These are phyloP conservation scores for Colletes latitarsis DNA, from an alignment of 1,140 invertebrate species.

Conservation along the genomic window DNA sequence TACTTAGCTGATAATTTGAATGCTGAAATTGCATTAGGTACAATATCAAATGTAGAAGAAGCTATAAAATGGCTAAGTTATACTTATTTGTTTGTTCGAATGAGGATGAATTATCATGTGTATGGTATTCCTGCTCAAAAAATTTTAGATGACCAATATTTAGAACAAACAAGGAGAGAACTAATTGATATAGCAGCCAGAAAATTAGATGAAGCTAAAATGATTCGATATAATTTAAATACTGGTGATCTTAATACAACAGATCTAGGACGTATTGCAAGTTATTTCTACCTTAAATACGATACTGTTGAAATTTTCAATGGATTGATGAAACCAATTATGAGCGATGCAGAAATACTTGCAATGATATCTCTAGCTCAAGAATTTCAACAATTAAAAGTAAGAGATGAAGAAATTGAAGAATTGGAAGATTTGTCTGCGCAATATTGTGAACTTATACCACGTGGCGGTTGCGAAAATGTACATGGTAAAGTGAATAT, in stretches of 20 bases:
- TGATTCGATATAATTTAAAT: slow-evolving; percentile 94
- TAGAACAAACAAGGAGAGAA: slow-evolving; percentile 88
- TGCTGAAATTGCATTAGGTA: slow-evolving; percentile 97
- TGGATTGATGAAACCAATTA: slow-evolving; percentile 87
- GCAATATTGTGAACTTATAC: slow-evolving; percentile 88
- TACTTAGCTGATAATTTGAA: slow-evolving; percentile 98
- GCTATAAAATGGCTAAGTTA: slow-evolving; percentile 99
- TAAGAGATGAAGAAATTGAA: slow-evolving; percentile 96
- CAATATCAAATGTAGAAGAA: slow-evolving; percentile 96
- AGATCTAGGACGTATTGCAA: slow-evolving; percentile 97
- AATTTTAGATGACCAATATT: slow-evolving; percentile 88
- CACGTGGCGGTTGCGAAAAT: slow-evolving; percentile 92
- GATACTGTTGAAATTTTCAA: slow-evolving; percentile 97
- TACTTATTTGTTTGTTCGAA: slow-evolving; percentile 97
- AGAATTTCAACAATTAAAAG: slow-evolving; percentile 98
- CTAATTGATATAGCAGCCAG: slow-evolving; percentile 91
- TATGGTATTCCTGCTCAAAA: slow-evolving; percentile 91
- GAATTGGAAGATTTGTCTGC: slow-evolving; percentile 91
- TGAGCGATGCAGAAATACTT: slow-evolving; percentile 94
- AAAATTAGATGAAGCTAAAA: slow-evolving; percentile 94
- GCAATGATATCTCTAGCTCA: slow-evolving; percentile 94
- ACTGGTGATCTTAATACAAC: slow-evolving; percentile 91
- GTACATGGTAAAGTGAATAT: slow-evolving; percentile 98
- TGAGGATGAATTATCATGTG: slow-evolving; percentile 95
- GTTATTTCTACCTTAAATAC: slow-evolving; percentile 98